Evolutionary conservation across 1,140 invertebrate genomes (phyloP), one percentile per base, ranked within the genome.

Genomic region (Drosophila littoralis): DNA sequence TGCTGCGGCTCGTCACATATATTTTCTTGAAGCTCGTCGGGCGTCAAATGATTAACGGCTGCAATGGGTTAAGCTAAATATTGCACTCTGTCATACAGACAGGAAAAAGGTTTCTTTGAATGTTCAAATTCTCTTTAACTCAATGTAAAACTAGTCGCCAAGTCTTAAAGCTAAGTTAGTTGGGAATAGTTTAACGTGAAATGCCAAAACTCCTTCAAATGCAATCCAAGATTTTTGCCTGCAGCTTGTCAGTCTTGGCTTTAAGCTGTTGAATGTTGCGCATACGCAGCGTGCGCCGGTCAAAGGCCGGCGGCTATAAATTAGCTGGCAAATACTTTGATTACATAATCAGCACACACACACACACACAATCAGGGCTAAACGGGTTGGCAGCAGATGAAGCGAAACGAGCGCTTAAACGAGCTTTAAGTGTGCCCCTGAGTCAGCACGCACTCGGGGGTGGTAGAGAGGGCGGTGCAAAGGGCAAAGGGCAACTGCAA

Each of bases 301-400:
- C 81, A 69, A 78, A 81, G 82, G 54, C 73, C 54, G 38, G 58
- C 71, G 75, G 83, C 84, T 63, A 89, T 89, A 89, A 89, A 89
- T 86, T 89, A 88, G 77, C 84, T 89, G 78, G 78, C 84, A 89
- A 89, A 89, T 84, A 82, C 85, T 89, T 89, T 89, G 84, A 89
- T 89, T 89, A 83, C 84, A 89, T 89, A 89, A 89, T 89, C 84
- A 89, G 80, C 60, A 67, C 52, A 28, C 5, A 28, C 22, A 28
- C 22, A 28, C 22, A 28, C 22, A 28, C 22, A 28, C 22, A 28
- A 3, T 43, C 52, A 15, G 46, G 48, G 43, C 63, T 57, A 73
- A 77, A 77, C 67, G 67, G 59, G 59, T 64, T 69, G 66, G 38
- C 70, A 65, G 46, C 64, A 88, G 79, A 79, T 81, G 83, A 69